Evolutionary conservation across 23 tunicate genomes (phyloP), one percentile per base, ranked within the genome.

Genomic region (Trididemnum nubilum): DNA sequence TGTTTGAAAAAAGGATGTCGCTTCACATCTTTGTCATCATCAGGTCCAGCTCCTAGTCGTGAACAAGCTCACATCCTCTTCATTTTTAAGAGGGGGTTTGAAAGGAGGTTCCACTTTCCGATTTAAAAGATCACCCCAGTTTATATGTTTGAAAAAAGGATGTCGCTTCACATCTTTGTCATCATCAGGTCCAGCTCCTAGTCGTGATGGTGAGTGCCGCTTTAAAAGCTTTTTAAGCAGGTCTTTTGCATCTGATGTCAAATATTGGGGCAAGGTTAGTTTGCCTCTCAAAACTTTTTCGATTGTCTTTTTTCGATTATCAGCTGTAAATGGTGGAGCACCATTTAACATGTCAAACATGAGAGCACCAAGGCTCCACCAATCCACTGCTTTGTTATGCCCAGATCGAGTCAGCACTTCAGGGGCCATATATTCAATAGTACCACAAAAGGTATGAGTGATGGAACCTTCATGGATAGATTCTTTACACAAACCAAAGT

Each of bases 341-440:
- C 98, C 98, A 64, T 86, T 94, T 32, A 94, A 75, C 98, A 94
- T 94, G 57, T 94, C 98, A 89, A 85, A 94, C 98, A 94, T 94
- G 0, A 94, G 71, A 32, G 98, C 94, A 57, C 98, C 98, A n/a
- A 94, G 83, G 72, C 95, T 89, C 99, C 99, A 95, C 99, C 99
- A 95, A 61, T 95, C 99, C 27, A 90, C 99, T 32, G 96, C 95
- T 83, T 90, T 89, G 40, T 95, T 90, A 44, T 95, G 99, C 0
- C 99, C 99, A 28, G 89, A 83, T 60, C 99, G 71, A 9, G 81
- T 83, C 24, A 95, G 73, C 2, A 95, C 99, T 83, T 95, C 99
- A 0, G 99, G 99, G 0, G 99, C 99, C 99, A 95, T 95, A 74
- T 95, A 95, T 73, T 95, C 99, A 51, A 95, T 95, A 18, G 99